Evolutionary conservation across 2,113 vertebrate genomes (phyloP), one percentile per base, ranked within the genome.

Genomic region (Daphoenositta chrysoptera): DNA sequence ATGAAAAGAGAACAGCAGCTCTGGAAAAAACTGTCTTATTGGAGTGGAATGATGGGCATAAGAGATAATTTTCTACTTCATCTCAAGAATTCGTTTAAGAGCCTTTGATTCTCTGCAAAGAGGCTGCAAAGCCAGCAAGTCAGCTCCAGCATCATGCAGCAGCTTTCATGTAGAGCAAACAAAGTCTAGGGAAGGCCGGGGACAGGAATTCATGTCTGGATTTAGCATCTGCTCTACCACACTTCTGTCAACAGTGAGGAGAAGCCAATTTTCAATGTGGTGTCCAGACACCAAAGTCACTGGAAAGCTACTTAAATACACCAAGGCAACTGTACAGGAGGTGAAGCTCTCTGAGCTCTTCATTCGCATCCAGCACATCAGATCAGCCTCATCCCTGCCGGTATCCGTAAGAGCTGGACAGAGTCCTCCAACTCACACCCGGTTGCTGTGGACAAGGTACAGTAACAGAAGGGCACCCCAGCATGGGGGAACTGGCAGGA

Each of bases 321-420:
- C n/a, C 10, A 57, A 75, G 33, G 28, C 33, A 69, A 64, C 8
- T 7, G 5, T 13, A 3, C 7, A 12, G 45, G n/a, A 60, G n/a
- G 42, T 22, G 26, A 92, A 20, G 16, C 13, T 26, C 54, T 50
- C 33, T 21, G 13, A 30, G 9, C 26, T 65, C 19, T 30, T 54
- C n/a, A 6, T 20, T 70, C 16, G 30, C 2, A 1, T 28, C 28
- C 6, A 42, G 39, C 6, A 12, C 1, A 0, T 57, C 11, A 37
- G 37, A 65, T 31, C 63, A 93, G 33, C 33, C 65, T 48, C 42
- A 19, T 31, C 48, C 30, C 30, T 64, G 64, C 19, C 33, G 10
- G 11, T 5, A 40, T 45, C 24, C 23, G 22, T 13, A 68, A 10
- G 18, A 64, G 39, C 19, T 24, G 13, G 39, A 35, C 21, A 15